Evolutionary conservation across 2,888 invertebrate genomes (phyloP).

Genomic region (Cartodere bifasciata): DNA sequence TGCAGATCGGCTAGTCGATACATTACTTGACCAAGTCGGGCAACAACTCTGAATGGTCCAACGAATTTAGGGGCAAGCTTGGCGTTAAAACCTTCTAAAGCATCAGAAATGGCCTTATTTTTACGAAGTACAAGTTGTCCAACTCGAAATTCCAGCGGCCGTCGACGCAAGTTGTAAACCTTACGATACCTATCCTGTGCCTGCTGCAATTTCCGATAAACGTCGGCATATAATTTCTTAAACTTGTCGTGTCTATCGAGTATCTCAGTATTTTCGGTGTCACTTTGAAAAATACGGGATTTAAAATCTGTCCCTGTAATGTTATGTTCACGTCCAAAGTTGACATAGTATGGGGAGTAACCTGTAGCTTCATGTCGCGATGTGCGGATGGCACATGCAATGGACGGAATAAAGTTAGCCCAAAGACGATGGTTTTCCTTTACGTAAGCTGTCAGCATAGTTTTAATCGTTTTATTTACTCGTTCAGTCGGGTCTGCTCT

Average conservation of each 20-base stretch:
- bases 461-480: conserved; percentile 21
- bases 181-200: conserved; percentile 8
- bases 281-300: too few species aligned
- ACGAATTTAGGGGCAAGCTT: conserved; percentile 6
- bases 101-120: conserved; percentile 11
- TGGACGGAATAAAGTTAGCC: conserved; percentile 19
- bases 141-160: conserved; percentile 2
- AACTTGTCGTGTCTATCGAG: too few species aligned
- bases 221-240: too few species aligned
- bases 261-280: too few species aligned
- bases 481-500: conserved; percentile 25
- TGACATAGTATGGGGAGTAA: conserved; percentile 16
- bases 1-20: conserved; percentile 4
- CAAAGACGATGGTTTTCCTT: conserved; percentile 14
- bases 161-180: conserved; percentile 6
- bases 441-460: conserved; percentile 19
- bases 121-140: conserved; percentile 6
- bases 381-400: conserved; percentile 20
- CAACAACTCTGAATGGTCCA: conserved; percentile 5
- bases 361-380: conserved; percentile 19
- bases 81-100: conserved; percentile 3
- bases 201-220: conserved; percentile 9
- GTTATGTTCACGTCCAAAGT: conserved; percentile 11
- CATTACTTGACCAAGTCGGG: conserved; percentile 2
- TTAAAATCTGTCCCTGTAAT: conserved; percentile 10